Base-by-base conservation (phyloP, 2,888 invertebrate species). In the Trissolcus japonicus region DNA sequence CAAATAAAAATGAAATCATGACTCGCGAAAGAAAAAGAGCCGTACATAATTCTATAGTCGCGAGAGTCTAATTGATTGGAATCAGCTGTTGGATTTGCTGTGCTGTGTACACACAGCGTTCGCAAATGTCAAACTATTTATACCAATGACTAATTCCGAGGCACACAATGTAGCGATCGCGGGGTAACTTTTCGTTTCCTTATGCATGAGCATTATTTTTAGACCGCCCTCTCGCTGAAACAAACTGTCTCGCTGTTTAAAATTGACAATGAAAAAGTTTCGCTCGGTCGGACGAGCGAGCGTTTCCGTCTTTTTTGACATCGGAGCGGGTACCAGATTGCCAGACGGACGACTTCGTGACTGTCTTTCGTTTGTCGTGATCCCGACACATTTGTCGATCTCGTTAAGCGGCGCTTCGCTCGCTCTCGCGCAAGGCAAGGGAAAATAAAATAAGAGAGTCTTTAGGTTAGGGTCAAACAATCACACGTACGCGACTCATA, bases 51-150 rank as follows among this genome's bases (percentile, higher is more conserved):
- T n/a, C n/a, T 46, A 16, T 6, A 46, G n/a, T 16, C 16, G 7
- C 17, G 17, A 6, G 17, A 50, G 16, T 50, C 6, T 14, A 35
- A 76, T 76, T 50, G 69, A 76, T 71, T 61, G 14, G 55, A 66
- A 76, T 76, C 69, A 76, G 69, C 66, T 66, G 75, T 51, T 56
- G 53, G 53, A 65, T 69, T 69, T 76, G 65, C 69, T 76, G 63
- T 71, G 66, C 71, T 55, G 6, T 29, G 14, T 14, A 17, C 68
- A 40, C 25, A 46, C 14, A 48, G 21, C 17, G 66, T 60, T 76
- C 56, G 76, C 43, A 76, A 76, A 76, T 76, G 76, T 71, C 76
- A 71, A 71, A 69, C 69, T 71, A 76, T 71, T 76, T 76, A 76
- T 65, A 76, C 14, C 60, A 65, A 68, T 75, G 68, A 68, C 68